Percentiles rank a stretch among this genome's conserved stretches.
Conservation (phyloP, 2,113 vertebrate species). For the Zosterops lateralis region DNA sequence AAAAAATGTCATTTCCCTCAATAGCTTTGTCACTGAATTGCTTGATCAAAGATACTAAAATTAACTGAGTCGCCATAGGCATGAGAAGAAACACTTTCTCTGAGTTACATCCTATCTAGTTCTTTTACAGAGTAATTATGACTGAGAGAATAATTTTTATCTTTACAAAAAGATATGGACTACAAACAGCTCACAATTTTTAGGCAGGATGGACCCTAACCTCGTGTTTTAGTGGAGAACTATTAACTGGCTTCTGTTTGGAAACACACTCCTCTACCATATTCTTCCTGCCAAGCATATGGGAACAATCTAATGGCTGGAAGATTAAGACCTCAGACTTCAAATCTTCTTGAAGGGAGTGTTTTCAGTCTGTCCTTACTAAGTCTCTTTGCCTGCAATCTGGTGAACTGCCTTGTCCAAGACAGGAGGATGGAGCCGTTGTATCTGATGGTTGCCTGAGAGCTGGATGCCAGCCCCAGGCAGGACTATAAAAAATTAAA, state of each 20-base stretch:
- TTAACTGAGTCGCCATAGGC: not conserved
- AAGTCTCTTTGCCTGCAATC: not conserved
- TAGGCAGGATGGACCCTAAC: not conserved
- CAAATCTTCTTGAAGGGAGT: not conserved
- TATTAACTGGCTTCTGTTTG: not conserved
- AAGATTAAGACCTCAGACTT: not conserved
- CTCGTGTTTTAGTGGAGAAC: not conserved
- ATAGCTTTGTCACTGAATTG: slow-evolving; percentile 16
- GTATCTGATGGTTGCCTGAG: not conserved
- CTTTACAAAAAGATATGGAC: not conserved
- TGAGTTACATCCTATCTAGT: not conserved
- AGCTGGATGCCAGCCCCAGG: not conserved
- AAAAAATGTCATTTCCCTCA: not conserved
- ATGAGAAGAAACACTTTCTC: not conserved
- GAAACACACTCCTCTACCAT: not conserved
- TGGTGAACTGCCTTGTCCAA: not conserved
- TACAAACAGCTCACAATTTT: not conserved
- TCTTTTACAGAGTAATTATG: not conserved
- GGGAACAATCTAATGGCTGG: not conserved
- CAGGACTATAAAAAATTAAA: not conserved
- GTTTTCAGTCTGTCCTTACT: not conserved
- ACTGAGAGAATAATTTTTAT: not conserved
- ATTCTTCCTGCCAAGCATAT: not conserved
- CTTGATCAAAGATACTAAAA: slow-evolving; percentile 30
- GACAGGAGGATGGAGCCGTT: not conserved